These are phyloP conservation scores for Saccopteryx bilineata DNA, from an alignment of 2,113 vertebrate genomes.

Conservation along the genomic window DNA sequence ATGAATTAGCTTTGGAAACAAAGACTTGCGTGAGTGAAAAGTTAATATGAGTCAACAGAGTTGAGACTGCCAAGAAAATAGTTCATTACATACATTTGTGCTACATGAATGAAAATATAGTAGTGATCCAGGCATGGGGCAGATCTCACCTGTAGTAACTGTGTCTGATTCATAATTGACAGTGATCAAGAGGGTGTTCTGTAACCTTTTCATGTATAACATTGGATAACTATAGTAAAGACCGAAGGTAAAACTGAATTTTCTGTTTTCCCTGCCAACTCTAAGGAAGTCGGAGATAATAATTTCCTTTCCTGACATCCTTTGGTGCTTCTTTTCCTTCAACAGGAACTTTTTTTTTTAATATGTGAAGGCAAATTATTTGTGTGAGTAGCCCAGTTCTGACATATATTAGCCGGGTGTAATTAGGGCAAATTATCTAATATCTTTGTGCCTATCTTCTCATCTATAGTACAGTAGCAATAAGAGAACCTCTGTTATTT, in stretches of 20 bases:
- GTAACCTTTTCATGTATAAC: background rate
- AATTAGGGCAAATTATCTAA: background rate
- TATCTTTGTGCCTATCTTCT: background rate
- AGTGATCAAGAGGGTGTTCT: background rate
- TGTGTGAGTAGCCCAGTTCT: background rate
- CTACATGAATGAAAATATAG: background rate
- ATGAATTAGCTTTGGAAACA: background rate
- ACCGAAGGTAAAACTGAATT: background rate
- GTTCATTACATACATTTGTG: background rate
- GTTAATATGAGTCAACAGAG: background rate
- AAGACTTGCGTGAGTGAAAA: background rate
- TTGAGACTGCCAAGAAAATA: background rate
- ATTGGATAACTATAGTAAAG: background rate
- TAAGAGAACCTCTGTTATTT: background rate
- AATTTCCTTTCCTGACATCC: background rate
- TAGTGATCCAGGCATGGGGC: background rate
- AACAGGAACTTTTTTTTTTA: background rate
- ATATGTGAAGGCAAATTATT: background rate
- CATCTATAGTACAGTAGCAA: background rate
- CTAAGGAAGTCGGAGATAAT: background rate
- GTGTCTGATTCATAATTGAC: background rate
- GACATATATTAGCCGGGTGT: background rate
- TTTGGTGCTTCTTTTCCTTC: background rate
- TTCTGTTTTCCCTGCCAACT: background rate
- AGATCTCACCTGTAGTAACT: background rate